phyloP scores from a whole-genome alignment of 1,140 invertebrate species.

The Lepidurus apus region DNA sequence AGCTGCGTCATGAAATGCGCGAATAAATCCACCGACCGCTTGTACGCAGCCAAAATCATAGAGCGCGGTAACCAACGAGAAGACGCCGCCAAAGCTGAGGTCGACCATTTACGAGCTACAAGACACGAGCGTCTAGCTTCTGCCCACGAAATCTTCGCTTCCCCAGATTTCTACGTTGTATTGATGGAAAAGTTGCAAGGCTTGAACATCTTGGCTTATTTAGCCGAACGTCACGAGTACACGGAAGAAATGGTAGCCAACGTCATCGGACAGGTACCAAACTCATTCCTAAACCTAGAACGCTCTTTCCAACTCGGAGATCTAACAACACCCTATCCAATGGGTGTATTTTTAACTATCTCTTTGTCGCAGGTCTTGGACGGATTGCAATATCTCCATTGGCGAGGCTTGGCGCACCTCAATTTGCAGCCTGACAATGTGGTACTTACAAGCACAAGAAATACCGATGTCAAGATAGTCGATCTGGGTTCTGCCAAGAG shows the following conservation, averaged over 20 bases:
- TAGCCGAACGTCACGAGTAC: slow-evolving; percentile 79
- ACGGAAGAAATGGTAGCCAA: slow-evolving; percentile 82
- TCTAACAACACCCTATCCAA: too few species aligned
- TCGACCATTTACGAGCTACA: slow-evolving; percentile 69
- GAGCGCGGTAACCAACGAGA: slow-evolving; percentile 49
- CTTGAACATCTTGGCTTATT: slow-evolving; percentile 81
- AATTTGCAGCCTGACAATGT: slow-evolving; percentile 95
- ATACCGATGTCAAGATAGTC: slow-evolving; percentile 77
- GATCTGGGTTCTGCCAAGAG: slow-evolving; percentile 81
- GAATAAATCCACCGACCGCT: slow-evolving; percentile 61
- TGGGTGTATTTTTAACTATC: background rate
- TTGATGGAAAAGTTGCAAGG: slow-evolving; percentile 84
- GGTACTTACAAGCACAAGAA: slow-evolving; percentile 82
- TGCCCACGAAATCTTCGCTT: slow-evolving; percentile 61
- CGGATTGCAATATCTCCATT: slow-evolving; percentile 85
- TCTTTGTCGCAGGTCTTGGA: slow-evolving; percentile 55
- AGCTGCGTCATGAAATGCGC: slow-evolving; percentile 77
- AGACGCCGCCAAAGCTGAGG: slow-evolving; percentile 63
- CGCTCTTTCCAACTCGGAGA: too few species aligned
- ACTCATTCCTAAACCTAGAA: background rate
- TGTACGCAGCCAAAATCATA: slow-evolving; percentile 67
- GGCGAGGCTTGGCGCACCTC: slow-evolving; percentile 83
- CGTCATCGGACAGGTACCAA: slow-evolving; percentile 64
- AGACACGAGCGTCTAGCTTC: slow-evolving; percentile 77
- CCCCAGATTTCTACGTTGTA: slow-evolving; percentile 51